Base-by-base conservation (phyloP, 1,140 invertebrate genomes). In the Euborellia annulipes region DNA sequence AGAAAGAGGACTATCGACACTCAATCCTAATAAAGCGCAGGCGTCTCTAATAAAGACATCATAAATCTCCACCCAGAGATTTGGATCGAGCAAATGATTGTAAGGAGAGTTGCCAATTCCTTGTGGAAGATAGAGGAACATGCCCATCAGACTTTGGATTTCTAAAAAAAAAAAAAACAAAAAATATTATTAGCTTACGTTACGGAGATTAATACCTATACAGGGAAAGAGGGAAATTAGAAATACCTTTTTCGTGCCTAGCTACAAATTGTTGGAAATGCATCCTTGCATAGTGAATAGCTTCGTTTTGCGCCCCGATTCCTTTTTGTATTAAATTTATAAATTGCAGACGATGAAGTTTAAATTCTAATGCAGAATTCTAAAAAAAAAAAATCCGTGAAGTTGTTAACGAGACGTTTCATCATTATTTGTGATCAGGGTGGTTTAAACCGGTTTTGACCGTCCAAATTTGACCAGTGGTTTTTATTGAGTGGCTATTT, bases 11-110 rank as follows among this genome's bases (percentile, higher is more conserved):
- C 79, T 82, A 56, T 93, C 87, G 52, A 94, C 82, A 63, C 85
- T 85, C 56, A 95, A 72, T 46, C 91, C 85, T 49, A 96, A 67
- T 23, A 95, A 66, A 36, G 83, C 75, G 65, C 93, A 97, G 16
- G 93, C 88, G 70, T 96, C 91, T 58, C 82, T 74, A 3, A 86
- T 80, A 61, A 97, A 98, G 52, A 89, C 75, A 59, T 96, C 91
- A 59, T 76, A 78, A n/a, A 86, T 80, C 55, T 85, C 81, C 4
- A 78, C 70, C 87, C 87, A 92, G 54, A 85, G 72, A 38, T 78
- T 78, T 13, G 78, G 73, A 57, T 85, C 78, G 7, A 90, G 63
- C 41, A 91, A 70, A 58, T 78, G 75, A 53, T 74, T 73, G 56
- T 93, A 93, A 0, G 87, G 87, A 19, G 87, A 90, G 30, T 75